phyloP scores from a whole-genome alignment of 1,140 invertebrate genomes.

The Caenorhabditis elegans region WBcel235 BX284604.4:5726001-5726500 shows the following conservation, averaged over 20 bases:
- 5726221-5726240: not conserved
- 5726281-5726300: constrained; percentile 11
- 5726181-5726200: constrained; percentile 11
- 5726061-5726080: too few species aligned
- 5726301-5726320: constrained; percentile 1
- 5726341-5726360: constrained; percentile 1
- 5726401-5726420: too few species aligned
- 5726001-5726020: too few species aligned
- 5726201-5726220: not conserved
- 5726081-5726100: too few species aligned
- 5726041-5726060: too few species aligned
- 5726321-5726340: not conserved
- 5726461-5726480: too few species aligned
- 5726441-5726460: too few species aligned
- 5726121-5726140: not conserved
- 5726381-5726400: not conserved
- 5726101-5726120: too few species aligned
- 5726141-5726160: not conserved
- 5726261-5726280: not conserved
- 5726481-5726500: not conserved
- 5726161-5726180: constrained; percentile 6
- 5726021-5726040: too few species aligned
- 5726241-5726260: not conserved
- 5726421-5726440: too few species aligned
- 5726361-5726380: not conserved